Conservation (phyloP, 2,888 invertebrate genomes). For the Cyaniris semiargus region DNA sequence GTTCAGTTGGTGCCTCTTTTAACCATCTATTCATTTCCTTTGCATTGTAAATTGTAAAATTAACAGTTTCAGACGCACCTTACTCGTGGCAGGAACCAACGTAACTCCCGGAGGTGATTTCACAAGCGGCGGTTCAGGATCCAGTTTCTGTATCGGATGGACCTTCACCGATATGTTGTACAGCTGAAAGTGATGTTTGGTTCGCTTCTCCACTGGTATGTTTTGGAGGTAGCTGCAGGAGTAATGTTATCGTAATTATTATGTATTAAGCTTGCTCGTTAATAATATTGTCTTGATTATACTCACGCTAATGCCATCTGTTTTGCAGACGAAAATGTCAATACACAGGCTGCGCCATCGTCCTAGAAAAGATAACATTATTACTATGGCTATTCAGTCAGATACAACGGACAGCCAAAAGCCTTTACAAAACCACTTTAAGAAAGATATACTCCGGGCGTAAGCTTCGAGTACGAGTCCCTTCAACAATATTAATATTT, state of each 20-base stretch:
- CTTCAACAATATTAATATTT: too few species aligned
- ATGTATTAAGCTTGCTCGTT: too few species aligned
- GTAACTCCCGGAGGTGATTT: conserved; percentile 53
- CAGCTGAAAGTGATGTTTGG: conserved; percentile 65
- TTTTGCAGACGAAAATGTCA: conserved; percentile 76
- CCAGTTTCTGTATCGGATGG: conserved; percentile 58
- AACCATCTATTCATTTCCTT: too few species aligned
- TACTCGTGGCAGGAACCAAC: conserved; percentile 70
- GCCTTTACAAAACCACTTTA: too few species aligned
- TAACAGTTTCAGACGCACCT: conserved; percentile 48
- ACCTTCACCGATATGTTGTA: conserved; percentile 60
- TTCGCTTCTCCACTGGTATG: conserved; percentile 59
- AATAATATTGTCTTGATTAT: not conserved
- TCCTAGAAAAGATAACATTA: conserved; percentile 50
- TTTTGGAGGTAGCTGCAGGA: conserved; percentile 73
- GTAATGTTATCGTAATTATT: not conserved
- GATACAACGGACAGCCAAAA: too few species aligned
- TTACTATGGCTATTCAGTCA: not conserved
- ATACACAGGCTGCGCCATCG: conserved; percentile 75
- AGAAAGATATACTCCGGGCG: not conserved
- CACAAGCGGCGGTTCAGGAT: conserved; percentile 59
- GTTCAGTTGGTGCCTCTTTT: too few species aligned
- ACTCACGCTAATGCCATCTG: conserved; percentile 70
- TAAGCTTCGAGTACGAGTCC: too few species aligned
- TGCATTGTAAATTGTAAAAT: not conserved